Evolutionary conservation across 2,888 invertebrate species (phyloP), one percentile per base, ranked within the genome.

Genomic region (Linyphia triangularis): DNA sequence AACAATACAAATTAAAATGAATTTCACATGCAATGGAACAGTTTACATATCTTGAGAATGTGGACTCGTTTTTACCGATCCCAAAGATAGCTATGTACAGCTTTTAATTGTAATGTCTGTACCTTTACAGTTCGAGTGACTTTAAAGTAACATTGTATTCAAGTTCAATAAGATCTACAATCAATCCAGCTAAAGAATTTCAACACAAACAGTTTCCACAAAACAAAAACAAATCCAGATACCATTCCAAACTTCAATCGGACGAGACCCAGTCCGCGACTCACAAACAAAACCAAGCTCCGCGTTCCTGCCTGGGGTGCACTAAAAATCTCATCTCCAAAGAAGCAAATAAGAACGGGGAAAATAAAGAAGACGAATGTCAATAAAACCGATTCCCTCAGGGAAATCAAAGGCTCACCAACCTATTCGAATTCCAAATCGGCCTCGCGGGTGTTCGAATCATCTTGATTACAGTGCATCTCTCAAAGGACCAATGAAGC

Each of bases 381-480:
- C 70, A 72, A 72, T 72, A 82, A 82, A 82, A 82, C 63, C 72
- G 61, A 37, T 61, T 70, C 82, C 84, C 84, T 24, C 69, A 40
- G 84, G 84, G 84, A 85, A 85, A 85, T 85, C 77, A 85, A 59
- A 77, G 75, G 57, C 67, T 30, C 67, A 4, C 61, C 72, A 43
- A 72, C 67, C 37, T 67, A 59, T 77, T 85, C 77, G 57, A 69
- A 69, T 85, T 85, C 84, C 57, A 77, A 75, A 85, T 85, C 84
- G 84, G 57, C 19, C 65, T 57, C 77, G 13, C 57, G 84, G 77
- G 77, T 16, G 30, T 77, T 69, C 72, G 72, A 82, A 72, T 72
- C 70, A 61, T 72, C 82, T 82, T 82, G 82, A 82, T 82, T 82
- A 82, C 82, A 82, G 63, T 9, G 28, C 16, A 28, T 2, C 33